These are phyloP conservation scores for Petrolisthes cinctipes DNA, from an alignment of 2,888 invertebrate species.

Conservation along the genomic window DNA sequence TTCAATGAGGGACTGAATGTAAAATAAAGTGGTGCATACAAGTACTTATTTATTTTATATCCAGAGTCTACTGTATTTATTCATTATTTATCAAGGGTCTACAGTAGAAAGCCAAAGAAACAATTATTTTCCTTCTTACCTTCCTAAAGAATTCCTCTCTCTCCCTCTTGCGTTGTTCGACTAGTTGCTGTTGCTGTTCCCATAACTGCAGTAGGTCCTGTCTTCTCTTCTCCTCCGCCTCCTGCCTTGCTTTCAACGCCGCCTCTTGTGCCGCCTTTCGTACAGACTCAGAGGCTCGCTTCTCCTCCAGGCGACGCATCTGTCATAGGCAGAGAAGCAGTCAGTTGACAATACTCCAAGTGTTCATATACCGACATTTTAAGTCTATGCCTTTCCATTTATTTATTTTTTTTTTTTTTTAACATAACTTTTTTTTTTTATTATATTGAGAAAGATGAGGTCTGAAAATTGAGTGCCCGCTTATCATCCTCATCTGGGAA, in stretches of 20 bases:
- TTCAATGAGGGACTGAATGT: too few relatives aligned
- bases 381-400: too few relatives aligned
- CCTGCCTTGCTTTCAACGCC: conserved; percentile 35
- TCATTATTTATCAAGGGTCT: too few relatives aligned
- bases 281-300: conserved; percentile 32
- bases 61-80: too few relatives aligned
- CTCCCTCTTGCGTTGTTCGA: conserved; percentile 57
- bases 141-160: conserved; percentile 60
- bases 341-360: not conserved
- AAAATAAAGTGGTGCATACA: too few relatives aligned
- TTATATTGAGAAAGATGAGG: too few relatives aligned
- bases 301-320: conserved; percentile 53
- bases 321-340: not conserved
- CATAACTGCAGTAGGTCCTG: conserved; percentile 59
- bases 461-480: too few relatives aligned
- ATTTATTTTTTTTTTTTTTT: too few relatives aligned
- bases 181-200: conserved; percentile 62
- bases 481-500: too few relatives aligned
- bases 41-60: not conserved
- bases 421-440: too few relatives aligned
- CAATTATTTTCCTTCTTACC: conserved; percentile 31
- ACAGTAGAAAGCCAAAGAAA: not conserved
- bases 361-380: not conserved
- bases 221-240: conserved; percentile 51
- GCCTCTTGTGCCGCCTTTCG: conserved; percentile 41